Evolutionary conservation across 2,113 vertebrate genomes (phyloP).

Genomic region (Notiomystis cincta): DNA sequence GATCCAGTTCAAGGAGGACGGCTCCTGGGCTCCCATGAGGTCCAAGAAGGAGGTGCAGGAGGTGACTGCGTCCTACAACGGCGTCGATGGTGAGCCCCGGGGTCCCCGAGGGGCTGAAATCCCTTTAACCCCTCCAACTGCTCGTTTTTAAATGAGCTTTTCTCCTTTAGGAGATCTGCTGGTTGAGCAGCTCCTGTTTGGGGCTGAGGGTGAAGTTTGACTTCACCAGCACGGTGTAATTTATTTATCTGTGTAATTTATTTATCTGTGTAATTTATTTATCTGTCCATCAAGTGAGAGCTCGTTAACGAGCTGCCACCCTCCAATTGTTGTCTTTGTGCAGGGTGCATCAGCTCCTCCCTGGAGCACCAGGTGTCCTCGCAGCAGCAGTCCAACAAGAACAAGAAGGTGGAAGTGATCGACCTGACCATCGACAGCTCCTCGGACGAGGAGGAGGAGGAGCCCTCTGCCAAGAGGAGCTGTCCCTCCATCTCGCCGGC

Average conservation of each 20-base stretch:
- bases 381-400: conserved; percentile 79
- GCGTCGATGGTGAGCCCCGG: conserved; percentile 82
- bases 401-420: conserved; percentile 94
- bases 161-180: no score
- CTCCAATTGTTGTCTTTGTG: not conserved
- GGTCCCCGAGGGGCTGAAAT: not conserved
- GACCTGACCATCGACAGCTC: conserved; percentile 97
- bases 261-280: not conserved
- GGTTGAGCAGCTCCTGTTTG: not conserved
- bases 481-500: conserved; percentile 91
- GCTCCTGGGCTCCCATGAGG: conserved; percentile 96
- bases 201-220: not conserved
- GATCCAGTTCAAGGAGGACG: conserved; percentile 98
- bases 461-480: conserved; percentile 85
- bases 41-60: conserved; percentile 96
- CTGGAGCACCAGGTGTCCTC: conserved; percentile 81
- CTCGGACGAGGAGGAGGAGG: conserved; percentile 90
- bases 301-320: not conserved
- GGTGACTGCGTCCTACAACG: conserved; percentile 87
- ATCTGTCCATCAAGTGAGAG: not conserved
- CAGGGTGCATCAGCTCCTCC: conserved; percentile 82
- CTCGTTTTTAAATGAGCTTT: not conserved
- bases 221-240: accelerated
- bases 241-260: not conserved
- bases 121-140: not conserved